phyloP scores from a whole-genome alignment of 2,888 invertebrate species.

The Limnephilus lunatus region DNA sequence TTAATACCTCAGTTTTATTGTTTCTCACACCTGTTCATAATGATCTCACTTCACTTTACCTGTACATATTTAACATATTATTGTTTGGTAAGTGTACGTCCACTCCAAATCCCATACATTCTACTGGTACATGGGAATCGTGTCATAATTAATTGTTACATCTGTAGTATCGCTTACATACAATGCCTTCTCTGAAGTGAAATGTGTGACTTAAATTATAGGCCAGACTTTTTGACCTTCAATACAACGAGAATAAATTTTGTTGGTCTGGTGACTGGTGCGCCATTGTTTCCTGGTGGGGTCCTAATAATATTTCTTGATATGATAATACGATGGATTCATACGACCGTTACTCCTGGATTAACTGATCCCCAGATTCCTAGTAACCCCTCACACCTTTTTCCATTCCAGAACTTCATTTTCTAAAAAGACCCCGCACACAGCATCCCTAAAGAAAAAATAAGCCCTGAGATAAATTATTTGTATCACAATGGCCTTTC shows the following conservation, averaged over 20 bases:
- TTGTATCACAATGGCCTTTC: too few species aligned
- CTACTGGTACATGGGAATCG: conserved; percentile 37
- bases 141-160: conserved; percentile 44
- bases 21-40: neutral
- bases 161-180: conserved; percentile 49
- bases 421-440: too few species aligned
- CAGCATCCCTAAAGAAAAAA: too few species aligned
- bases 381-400: too few species aligned
- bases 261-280: neutral
- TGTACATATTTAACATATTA: neutral
- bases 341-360: too few species aligned
- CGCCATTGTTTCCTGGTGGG: neutral
- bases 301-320: neutral
- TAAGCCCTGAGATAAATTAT: too few species aligned
- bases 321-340: too few species aligned
- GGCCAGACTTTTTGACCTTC: neutral
- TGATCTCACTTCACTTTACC: neutral
- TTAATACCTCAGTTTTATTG: too few species aligned
- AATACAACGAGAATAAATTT: neutral
- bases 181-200: conserved; percentile 6
- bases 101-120: neutral
- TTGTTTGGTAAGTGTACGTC: neutral
- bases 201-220: neutral
- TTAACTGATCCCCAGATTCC: too few species aligned
- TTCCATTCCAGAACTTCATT: too few species aligned